These are phyloP conservation scores for Rhegmatorhina hoffmannsi DNA, from an alignment of 2,113 vertebrate genomes.

Conservation along the genomic window DNA sequence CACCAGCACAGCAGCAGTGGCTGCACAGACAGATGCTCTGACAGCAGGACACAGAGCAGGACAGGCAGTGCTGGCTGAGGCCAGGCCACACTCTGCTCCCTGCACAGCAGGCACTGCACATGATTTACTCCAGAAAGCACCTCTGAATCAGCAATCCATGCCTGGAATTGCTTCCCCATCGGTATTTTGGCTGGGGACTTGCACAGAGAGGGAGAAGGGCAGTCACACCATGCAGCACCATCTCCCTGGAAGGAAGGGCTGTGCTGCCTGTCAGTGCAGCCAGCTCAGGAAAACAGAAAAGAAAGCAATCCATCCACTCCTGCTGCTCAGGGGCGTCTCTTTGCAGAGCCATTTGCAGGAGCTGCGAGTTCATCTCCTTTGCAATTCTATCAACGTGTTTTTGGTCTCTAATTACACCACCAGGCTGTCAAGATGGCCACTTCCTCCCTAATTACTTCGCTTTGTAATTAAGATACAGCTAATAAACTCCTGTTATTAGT, in stretches of 20 bases:
- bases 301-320: neutral
- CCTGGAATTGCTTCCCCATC: neutral
- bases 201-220: neutral
- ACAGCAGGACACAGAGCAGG: neutral
- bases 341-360: neutral
- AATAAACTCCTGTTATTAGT: neutral
- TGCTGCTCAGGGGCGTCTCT: neutral
- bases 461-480: neutral
- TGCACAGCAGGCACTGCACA: neutral
- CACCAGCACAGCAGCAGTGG: neutral
- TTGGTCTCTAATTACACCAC: neutral
- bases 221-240: neutral
- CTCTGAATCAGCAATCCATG: neutral
- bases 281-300: neutral
- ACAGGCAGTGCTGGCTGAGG: neutral
- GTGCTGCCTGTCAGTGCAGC: neutral
- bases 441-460: conserved; percentile 12
- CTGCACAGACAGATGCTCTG: neutral
- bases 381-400: neutral
- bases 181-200: neutral
- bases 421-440: neutral
- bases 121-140: neutral
- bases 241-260: neutral
- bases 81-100: neutral
- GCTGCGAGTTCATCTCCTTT: neutral